Percentiles rank a stretch among this genome's conserved stretches.
Conservation (phyloP, 2,888 invertebrate genomes). For the Polydrusus cervinus region DNA sequence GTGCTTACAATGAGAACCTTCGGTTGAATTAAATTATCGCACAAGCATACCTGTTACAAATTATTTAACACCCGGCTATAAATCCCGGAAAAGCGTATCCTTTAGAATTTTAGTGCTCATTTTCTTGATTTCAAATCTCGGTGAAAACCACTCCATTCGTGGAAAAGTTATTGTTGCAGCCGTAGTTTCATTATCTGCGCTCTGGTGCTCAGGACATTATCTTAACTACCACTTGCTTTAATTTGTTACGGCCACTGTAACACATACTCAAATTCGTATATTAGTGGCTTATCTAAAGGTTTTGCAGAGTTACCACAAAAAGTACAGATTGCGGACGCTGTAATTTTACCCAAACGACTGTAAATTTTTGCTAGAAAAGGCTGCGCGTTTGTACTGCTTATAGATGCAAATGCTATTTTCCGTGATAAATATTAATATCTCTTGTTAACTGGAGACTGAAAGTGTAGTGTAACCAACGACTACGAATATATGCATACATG, state of each 20-base stretch:
- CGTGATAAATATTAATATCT: neutral
- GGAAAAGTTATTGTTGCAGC: conserved; percentile 47
- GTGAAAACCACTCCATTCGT: conserved; percentile 46
- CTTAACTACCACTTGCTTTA: conserved; percentile 54
- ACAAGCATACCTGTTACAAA: neutral
- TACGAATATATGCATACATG: too few relatives aligned
- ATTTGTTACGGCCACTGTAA: conserved; percentile 52
- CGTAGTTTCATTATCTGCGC: conserved; percentile 52
- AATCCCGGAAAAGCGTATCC: conserved; percentile 5
- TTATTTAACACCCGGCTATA: neutral
- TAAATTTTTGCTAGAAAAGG: conserved; percentile 17
- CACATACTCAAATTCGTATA: conserved; percentile 55
- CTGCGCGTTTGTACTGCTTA: conserved; percentile 1
- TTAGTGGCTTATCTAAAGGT: conserved; percentile 51
- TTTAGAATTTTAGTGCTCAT: conserved; percentile 3
- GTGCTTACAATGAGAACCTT: too few relatives aligned
- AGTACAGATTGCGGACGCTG: conserved; percentile 28
- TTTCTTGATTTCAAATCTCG: conserved; percentile 39
- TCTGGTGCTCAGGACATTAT: conserved; percentile 51
- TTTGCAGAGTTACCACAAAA: conserved; percentile 33
- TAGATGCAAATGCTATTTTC: neutral
- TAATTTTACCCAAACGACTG: conserved; percentile 20
- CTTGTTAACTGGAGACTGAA: neutral
- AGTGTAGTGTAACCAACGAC: too few relatives aligned
- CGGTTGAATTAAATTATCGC: neutral